Evolutionary conservation across 2,113 vertebrate species (phyloP).

Genomic region (Gavialis gangeticus): DNA sequence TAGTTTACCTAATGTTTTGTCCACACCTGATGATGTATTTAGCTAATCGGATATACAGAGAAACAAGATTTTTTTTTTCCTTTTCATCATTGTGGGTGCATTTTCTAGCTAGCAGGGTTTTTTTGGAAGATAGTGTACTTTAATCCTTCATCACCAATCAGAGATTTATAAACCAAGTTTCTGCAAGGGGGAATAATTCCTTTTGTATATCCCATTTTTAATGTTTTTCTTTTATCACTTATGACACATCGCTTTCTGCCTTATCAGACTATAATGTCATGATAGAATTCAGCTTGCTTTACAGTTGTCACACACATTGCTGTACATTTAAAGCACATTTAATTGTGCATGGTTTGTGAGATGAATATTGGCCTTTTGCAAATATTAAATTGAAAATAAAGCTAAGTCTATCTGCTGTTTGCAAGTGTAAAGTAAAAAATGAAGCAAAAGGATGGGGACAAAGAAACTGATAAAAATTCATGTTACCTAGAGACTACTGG

Average conservation of each 20-base stretch:
- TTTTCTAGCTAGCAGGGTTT: background rate
- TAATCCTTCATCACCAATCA: background rate
- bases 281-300: constrained; percentile 1
- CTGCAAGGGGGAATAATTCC: background rate
- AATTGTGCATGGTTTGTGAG: no score
- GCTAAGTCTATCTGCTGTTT: background rate
- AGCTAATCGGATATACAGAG: background rate
- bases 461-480: background rate
- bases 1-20: background rate
- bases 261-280: background rate
- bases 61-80: background rate
- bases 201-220: background rate
- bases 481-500: background rate
- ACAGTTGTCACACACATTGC: background rate
- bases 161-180: background rate
- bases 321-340: background rate
- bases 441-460: background rate
- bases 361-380: background rate
- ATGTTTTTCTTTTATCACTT: background rate
- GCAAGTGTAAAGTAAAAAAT: background rate
- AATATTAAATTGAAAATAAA: background rate
- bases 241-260: background rate
- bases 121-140: background rate
- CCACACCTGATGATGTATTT: background rate
- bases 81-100: background rate